Conservation (phyloP, 92 coral and sea anemone species). For the Epizoanthus ramosus region DNA sequence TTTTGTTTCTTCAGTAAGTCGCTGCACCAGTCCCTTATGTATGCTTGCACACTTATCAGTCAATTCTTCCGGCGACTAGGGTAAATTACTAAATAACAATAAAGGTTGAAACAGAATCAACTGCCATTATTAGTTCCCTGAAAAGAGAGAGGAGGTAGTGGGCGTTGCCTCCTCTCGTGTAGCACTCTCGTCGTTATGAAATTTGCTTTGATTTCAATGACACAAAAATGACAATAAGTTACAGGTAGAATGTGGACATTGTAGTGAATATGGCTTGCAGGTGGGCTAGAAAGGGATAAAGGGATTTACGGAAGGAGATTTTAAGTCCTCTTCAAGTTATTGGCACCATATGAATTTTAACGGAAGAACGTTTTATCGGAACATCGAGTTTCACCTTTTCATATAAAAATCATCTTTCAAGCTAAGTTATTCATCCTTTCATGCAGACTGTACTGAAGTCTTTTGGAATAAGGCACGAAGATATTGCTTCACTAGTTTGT, state of each 20-base stretch:
- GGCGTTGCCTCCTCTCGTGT: neutral
- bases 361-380: conserved; percentile 23
- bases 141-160: neutral
- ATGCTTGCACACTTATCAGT: neutral
- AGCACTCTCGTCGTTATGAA: conserved; percentile 3
- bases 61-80: neutral
- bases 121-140: neutral
- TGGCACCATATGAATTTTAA: conserved; percentile 44
- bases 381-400: conserved; percentile 7
- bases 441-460: neutral
- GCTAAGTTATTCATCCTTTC: neutral
- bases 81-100: neutral
- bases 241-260: conserved; percentile 4
- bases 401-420: neutral
- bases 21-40: neutral
- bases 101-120: conserved; percentile 10
- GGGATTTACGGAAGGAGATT: conserved; percentile 35
- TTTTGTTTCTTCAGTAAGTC: neutral
- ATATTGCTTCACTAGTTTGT: no score
- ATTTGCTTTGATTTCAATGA: conserved; percentile 36
- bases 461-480: no score
- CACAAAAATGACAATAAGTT: conserved; percentile 25
- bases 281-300: conserved; percentile 24
- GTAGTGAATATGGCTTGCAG: conserved; percentile 22
- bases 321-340: conserved; percentile 41